Base-by-base conservation (phyloP, 2,797 vertebrate species). In the Gymnothorax javanicus region DNA sequence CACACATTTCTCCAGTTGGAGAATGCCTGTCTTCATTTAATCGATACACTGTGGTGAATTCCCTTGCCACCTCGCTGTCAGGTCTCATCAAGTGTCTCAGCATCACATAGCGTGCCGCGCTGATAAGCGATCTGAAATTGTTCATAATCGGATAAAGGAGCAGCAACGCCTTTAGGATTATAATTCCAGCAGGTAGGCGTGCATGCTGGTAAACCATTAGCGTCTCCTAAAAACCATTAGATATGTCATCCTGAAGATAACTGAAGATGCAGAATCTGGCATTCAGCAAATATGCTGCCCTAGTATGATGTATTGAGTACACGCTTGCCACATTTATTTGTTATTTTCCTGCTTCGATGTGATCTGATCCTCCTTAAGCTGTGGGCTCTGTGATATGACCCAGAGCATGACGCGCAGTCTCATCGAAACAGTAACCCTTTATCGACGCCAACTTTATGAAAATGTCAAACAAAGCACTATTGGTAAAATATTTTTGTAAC, bases 101-200 rank as follows among this genome's bases (percentile, higher is more conserved):
- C 23, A 23, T 84, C 58, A 64, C 27, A 23, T 43, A 15, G 15
- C 4, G 12, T 8, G 57, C 77, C 77, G 9, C 82, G 17, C 33
- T 20, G 43, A 84, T 84, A 64, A 64, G 83, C 83, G 64, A 62
- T 67, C 33, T 50, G 60, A 84, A 84, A 84, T 64, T 27, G 82
- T 33, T 17, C 43, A 64, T 8, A 50, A 84, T 67, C 56, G 50
- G 13, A 43, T 7, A 4, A 27, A 11, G 58, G 83, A 54, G 33
- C 33, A 11, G 33, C 59, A 12, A 81, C 52, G 9, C 52, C 77
- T 81, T 81, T 20, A 20, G 52, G 52, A 56, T 54, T 56, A 54
- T 81, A 54, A 81, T n/a, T 81, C 75, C 43, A 81, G 77, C 77
- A 81, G 77, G 77, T 81, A 23, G 77, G 77, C 33, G 33, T 8